Base-by-base conservation (phyloP, 2,888 invertebrate species). In the Myathropa florea region DNA sequence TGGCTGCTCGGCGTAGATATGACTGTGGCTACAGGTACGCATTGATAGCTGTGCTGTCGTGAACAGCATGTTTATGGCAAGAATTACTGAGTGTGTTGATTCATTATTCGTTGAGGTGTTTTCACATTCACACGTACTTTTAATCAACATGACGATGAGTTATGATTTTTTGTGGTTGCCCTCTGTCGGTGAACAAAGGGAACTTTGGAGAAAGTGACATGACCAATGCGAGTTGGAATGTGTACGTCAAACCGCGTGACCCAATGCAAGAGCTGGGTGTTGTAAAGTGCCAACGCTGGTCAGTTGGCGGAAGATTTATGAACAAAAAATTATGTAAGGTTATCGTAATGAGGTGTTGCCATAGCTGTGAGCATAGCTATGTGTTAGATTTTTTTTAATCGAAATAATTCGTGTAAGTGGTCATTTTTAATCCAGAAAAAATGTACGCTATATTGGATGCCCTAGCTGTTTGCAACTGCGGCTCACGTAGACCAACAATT, bases 51-150 rank as follows among this genome's bases (percentile, higher is more conserved):
- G 23, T 24, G 23, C 57, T 57, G 57, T 24, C 57, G 24, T 26
- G 24, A 57, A 12, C 24, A 26, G 24, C 24, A 57, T 57, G 24
- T 12, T 24, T 57, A 14, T 23, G 57, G 6, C 57, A 12, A 57
- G 57, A 26, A 24, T 26, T 57, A 57, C 59, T 33, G 65, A 72
- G 65, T 23, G 55, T 61, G 60, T 57, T 73, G 68, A 75, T 68
- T 81, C 57, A 63, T 68, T 61, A 55, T 21, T 57, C 68, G 68
- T 21, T 39, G 61, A 61, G 46, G 39, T 68, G 39, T 67, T 65
- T 73, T 61, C 21, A 12, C 67, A 60, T 67, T 59, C 65, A 33
- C 72, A 60, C 72, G 53, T 55, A 21, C 30, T 60, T 23, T 57
- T 63, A 33, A 57, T 57, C 30, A 59, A 30, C 59, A 30, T 30